phyloP scores from a whole-genome alignment of 1,140 invertebrate species.

The Leucophenga varia region DNA sequence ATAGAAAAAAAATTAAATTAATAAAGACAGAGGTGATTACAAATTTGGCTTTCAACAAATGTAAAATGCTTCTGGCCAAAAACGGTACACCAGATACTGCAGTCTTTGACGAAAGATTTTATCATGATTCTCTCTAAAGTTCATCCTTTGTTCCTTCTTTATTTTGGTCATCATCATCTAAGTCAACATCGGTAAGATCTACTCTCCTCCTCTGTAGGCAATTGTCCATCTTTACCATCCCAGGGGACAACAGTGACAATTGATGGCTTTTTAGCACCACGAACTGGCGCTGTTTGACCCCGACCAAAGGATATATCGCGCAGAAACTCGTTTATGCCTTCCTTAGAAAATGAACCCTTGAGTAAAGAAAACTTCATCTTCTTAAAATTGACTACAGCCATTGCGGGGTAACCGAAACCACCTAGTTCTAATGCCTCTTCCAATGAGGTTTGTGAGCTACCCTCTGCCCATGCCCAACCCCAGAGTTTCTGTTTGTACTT shows the following conservation, averaged over 20 bases:
- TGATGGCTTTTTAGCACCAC: slow-evolving; percentile 80
- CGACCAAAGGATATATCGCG: slow-evolving; percentile 93
- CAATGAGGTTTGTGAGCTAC: slow-evolving; percentile 76
- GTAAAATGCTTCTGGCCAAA: too few relatives aligned
- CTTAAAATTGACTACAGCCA: slow-evolving; percentile 94
- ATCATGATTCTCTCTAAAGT: slow-evolving; percentile 61
- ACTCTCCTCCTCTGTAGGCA: slow-evolving; percentile 89
- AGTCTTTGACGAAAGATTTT: slow-evolving; percentile 27
- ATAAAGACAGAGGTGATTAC: too few relatives aligned
- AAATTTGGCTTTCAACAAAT: too few relatives aligned
- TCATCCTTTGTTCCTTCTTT: too few relatives aligned
- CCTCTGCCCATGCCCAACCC: slow-evolving; percentile 98
- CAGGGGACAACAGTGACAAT: slow-evolving; percentile 76
- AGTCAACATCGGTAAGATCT: slow-evolving; percentile 86
- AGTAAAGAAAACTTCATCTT: slow-evolving; percentile 96
- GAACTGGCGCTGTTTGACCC: slow-evolving; percentile 87
- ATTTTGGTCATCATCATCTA: slow-evolving; percentile 75
- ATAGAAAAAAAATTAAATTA: too few relatives aligned
- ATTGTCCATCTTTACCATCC: slow-evolving; percentile 96
- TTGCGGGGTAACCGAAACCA: slow-evolving; percentile 87
- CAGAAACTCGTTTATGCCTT: slow-evolving; percentile 94
- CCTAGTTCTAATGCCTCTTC: slow-evolving; percentile 93
- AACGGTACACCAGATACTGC: too few relatives aligned
- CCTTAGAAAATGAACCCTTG: slow-evolving; percentile 90
- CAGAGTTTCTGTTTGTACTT: slow-evolving; percentile 96